Evolutionary conservation across 2,797 vertebrate species (phyloP).

Genomic region (Lerista edwardsae): DNA sequence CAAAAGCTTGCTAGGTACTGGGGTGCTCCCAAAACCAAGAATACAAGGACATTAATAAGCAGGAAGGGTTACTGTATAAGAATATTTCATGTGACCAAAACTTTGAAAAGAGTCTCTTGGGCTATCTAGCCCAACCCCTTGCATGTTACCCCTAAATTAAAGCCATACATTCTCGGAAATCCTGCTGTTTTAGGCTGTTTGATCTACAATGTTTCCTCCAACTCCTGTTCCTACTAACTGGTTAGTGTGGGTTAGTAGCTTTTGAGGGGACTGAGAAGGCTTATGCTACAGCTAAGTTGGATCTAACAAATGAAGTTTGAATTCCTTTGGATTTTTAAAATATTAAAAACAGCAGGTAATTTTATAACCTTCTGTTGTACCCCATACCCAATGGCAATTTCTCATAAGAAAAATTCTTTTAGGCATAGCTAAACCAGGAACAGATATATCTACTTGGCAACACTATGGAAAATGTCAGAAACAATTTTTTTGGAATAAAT

Average conservation of each 20-base stretch:
- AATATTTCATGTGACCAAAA: background rate
- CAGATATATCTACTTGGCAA: constrained; percentile 30
- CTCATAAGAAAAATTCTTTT: constrained; percentile 31
- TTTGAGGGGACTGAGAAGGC: constrained; percentile 8
- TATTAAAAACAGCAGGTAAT: constrained; percentile 38
- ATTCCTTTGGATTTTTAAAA: constrained; percentile 21
- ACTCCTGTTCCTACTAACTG: background rate
- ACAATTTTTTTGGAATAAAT: constrained; percentile 33
- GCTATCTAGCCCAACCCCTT: background rate
- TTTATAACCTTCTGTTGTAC: constrained; percentile 35
- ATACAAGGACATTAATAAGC: background rate
- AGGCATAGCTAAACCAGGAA: constrained; percentile 35
- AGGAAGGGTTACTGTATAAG: background rate
- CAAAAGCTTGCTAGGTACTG: background rate
- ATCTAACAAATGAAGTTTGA: constrained; percentile 18
- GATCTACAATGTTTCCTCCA: background rate
- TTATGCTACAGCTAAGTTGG: background rate
- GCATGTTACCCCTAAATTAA: background rate
- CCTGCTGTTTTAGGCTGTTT: background rate
- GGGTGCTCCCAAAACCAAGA: background rate
- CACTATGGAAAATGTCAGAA: constrained; percentile 51
- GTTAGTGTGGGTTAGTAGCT: constrained; percentile 1
- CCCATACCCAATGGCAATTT: constrained; percentile 16
- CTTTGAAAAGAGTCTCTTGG: background rate
- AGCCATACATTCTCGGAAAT: background rate